Base-by-base conservation (phyloP, 2,888 invertebrate species). In the Spodoptera picta region DNA sequence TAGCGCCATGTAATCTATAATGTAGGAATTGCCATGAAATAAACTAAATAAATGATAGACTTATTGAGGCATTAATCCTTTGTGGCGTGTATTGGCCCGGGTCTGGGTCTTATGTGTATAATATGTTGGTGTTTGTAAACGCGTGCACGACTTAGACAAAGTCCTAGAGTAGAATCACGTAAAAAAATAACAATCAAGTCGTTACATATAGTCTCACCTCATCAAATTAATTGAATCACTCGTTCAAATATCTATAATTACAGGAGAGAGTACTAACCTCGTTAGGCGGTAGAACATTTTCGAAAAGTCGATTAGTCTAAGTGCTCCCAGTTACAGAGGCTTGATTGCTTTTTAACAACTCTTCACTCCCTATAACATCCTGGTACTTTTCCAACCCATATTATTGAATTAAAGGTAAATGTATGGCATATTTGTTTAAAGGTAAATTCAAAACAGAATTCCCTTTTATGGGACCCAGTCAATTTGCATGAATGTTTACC, bases 291-390 rank as follows among this genome's bases (percentile, higher is more conserved):
- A 68, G 72, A 79, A 65, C 68, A 66, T 78, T 79, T 78, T 65
- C 69, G 62, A 71, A 77, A 76, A 69, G 64, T 75, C 75, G 71
- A 84, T 86, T 84, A 84, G 65, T 75, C 64, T 80, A 79, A 85
- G 81, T 85, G 82, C 79, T 65, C 57, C 63, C 71, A 60, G 60
- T 69, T 67, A 66, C 71, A 36, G 72, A 69, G 69, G 69, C 77
- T 79, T 90, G 86, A 90, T 90, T 85, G 77, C 84, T 85, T 90
- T 90, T 89, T 90, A 89, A 90, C 86, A 86, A 80, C 80, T 80
- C 78, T 65, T 79, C 79, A 57, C 56, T 79, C 73, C 75, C 57
- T 68, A 81, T 87, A 77, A 84, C 80, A 62, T 73, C 84, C 82
- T 84, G 80, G 82, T 86, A 82, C 76, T 80, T 77, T 66, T 52